A percentile compares a stretch with the other conserved stretches of the same genome.
Evolutionary conservation across 2,888 invertebrate species (phyloP).

Genomic region (Lottia scabra): DNA sequence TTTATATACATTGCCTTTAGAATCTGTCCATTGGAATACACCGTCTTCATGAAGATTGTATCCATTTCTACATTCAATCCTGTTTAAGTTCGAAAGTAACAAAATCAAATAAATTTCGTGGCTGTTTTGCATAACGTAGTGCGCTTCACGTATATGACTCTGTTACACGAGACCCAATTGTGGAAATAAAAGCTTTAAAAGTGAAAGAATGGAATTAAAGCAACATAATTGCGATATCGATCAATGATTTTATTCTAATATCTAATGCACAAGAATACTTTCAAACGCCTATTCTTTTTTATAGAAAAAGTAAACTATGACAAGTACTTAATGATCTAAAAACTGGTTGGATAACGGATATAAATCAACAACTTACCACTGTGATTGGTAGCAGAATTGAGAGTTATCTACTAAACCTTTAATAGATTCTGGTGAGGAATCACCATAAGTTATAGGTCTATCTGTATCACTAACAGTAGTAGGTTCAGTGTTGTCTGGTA

Average conservation of each 20-base stretch:
- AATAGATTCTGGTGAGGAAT: conserved; percentile 29
- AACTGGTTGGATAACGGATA: not conserved
- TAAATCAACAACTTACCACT: conserved; percentile 23
- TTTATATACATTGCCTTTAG: conserved; percentile 27
- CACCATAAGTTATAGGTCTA: conserved; percentile 21
- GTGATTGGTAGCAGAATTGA: conserved; percentile 42
- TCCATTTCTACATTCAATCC: conserved; percentile 29
- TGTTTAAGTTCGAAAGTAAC: conserved; percentile 11
- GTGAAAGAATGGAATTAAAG: too few relatives aligned
- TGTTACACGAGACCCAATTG: too few relatives aligned
- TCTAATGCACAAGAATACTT: too few relatives aligned
- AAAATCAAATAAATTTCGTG: too few relatives aligned
- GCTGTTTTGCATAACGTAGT: too few relatives aligned
- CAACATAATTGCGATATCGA: too few relatives aligned
- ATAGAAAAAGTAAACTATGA: too few relatives aligned
- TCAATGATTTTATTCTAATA: too few relatives aligned
- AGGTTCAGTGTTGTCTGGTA: not conserved
- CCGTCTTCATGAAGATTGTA: conserved; percentile 31
- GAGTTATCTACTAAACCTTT: conserved; percentile 35
- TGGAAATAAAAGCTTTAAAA: too few relatives aligned
- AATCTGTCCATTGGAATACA: conserved; percentile 39
- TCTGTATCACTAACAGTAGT: conserved; percentile 6
- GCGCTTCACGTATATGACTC: too few relatives aligned
- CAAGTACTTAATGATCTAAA: too few relatives aligned
- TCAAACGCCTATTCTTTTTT: too few relatives aligned